Percentiles rank a stretch among this genome's conserved stretches.
These are phyloP conservation scores for Pterocles orientalis DNA, from an alignment of 2,113 vertebrate genomes.

Conservation along the genomic window DNA sequence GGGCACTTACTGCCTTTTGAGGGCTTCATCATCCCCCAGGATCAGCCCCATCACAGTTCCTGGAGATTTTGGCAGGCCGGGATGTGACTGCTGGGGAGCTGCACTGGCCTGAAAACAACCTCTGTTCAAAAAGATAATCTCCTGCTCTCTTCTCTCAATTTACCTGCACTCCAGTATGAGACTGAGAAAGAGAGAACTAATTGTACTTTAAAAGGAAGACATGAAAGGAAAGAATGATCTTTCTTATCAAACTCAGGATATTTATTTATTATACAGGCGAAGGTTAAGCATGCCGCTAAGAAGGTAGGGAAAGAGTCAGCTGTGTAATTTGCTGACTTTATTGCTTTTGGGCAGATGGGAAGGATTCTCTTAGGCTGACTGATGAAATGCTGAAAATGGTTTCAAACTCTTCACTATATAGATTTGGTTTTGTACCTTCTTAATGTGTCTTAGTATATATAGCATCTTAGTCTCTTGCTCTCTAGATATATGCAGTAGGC, in stretches of 20 bases:
- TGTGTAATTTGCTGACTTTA: not conserved
- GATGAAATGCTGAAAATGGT: constrained; percentile 6
- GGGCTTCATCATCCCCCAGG: not conserved
- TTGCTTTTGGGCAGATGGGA: constrained; percentile 3
- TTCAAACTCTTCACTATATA: not conserved
- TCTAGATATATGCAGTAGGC: not conserved
- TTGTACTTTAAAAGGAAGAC: not conserved
- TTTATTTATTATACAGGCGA: not conserved
- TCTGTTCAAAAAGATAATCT: not conserved
- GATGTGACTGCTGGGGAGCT: not conserved
- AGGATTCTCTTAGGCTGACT: not conserved
- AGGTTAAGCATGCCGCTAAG: not conserved
- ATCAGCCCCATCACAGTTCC: not conserved
- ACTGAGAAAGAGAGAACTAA: not conserved
- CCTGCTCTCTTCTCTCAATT: not conserved
- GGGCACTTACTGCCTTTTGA: not conserved
- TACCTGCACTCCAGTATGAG: not conserved
- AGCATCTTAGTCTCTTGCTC: not conserved
- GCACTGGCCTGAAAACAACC: not conserved
- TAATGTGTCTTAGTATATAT: not conserved
- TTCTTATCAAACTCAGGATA: not conserved
- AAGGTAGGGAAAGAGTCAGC: not conserved
- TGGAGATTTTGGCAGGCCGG: not conserved
- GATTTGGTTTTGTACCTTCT: not conserved
- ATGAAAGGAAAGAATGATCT: too few relatives aligned